Evolutionary conservation across 2,113 vertebrate genomes (phyloP).

Genomic region (Ornithorhynchus anatinus): DNA sequence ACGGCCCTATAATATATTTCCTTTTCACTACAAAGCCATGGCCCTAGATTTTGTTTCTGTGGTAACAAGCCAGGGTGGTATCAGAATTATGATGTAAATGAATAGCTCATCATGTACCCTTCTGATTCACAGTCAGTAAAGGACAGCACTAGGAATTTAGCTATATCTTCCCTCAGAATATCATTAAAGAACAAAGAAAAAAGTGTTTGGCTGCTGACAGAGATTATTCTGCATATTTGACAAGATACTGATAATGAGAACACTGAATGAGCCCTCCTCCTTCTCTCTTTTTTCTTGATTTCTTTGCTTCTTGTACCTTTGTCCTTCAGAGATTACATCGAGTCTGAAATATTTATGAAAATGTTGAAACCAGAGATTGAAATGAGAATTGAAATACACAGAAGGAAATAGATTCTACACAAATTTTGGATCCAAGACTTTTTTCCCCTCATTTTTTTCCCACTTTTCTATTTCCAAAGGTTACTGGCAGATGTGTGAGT

Average conservation of each 20-base stretch:
- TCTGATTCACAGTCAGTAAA: slow-evolving; percentile 33
- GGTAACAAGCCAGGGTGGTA: slow-evolving; percentile 37
- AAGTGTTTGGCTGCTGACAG: slow-evolving; percentile 2
- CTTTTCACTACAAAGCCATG: slow-evolving; percentile 37
- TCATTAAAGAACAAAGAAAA: slow-evolving; percentile 51
- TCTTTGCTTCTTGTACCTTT: slow-evolving; percentile 2
- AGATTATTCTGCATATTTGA: slow-evolving; percentile 21
- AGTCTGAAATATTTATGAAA: slow-evolving; percentile 9
- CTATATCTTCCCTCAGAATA: slow-evolving; percentile 29
- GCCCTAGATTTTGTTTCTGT: slow-evolving; percentile 46
- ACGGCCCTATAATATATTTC: slow-evolving; percentile 40
- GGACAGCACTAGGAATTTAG: slow-evolving; percentile 27
- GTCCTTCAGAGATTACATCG: not conserved
- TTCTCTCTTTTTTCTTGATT: not conserved
- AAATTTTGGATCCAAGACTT: not conserved
- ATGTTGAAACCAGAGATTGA: not conserved
- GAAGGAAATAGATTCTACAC: not conserved
- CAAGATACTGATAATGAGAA: slow-evolving; percentile 38
- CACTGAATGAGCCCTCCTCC: slow-evolving; percentile 22
- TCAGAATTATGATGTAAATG: slow-evolving; percentile 51
- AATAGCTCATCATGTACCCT: slow-evolving; percentile 30
- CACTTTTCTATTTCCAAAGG: not conserved
- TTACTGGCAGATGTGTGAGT: not conserved
- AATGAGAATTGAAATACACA: slow-evolving; percentile 5
- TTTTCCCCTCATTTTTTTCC: not conserved